These are phyloP conservation scores for Lathamus discolor DNA, from an alignment of 2,113 vertebrate species.

Conservation along the genomic window DNA sequence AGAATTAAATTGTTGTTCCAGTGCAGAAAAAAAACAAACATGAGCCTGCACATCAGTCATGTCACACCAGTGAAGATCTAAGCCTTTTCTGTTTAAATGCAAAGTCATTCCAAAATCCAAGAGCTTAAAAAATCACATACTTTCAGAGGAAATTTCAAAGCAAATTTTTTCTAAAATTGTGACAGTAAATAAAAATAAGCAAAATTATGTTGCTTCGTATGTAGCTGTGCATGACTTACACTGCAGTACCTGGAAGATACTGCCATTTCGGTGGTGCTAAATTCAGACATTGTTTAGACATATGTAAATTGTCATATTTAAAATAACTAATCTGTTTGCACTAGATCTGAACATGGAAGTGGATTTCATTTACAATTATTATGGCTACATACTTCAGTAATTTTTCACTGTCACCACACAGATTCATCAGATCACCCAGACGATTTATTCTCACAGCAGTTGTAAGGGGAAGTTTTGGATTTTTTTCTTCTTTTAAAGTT, in stretches of 20 bases:
- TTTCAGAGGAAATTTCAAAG: not conserved
- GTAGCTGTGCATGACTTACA: not conserved
- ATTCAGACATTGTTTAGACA: not conserved
- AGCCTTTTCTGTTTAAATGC: not conserved
- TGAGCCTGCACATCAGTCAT: not conserved
- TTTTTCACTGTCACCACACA: not conserved
- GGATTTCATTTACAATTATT: not conserved
- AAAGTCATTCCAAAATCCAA: not conserved
- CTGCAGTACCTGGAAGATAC: not conserved
- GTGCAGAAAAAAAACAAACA: rapidly evolving
- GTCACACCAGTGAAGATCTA: not conserved
- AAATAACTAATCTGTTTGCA: not conserved
- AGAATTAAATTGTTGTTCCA: not conserved
- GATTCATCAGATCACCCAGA: not conserved
- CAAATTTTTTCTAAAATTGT: not conserved
- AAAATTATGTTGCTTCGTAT: not conserved
- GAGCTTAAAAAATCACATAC: not conserved
- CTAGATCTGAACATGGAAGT: not conserved
- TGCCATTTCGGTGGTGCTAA: not conserved
- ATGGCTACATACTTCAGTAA: not conserved
- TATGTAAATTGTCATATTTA: not conserved
- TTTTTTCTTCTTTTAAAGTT: not conserved
- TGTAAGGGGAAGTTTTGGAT: rapidly evolving
- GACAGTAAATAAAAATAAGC: not conserved
- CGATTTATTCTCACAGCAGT: not conserved